Evolutionary conservation across 2,113 vertebrate genomes (phyloP), one percentile per base, ranked within the genome.

Genomic region (Menidia beryllina): DNA sequence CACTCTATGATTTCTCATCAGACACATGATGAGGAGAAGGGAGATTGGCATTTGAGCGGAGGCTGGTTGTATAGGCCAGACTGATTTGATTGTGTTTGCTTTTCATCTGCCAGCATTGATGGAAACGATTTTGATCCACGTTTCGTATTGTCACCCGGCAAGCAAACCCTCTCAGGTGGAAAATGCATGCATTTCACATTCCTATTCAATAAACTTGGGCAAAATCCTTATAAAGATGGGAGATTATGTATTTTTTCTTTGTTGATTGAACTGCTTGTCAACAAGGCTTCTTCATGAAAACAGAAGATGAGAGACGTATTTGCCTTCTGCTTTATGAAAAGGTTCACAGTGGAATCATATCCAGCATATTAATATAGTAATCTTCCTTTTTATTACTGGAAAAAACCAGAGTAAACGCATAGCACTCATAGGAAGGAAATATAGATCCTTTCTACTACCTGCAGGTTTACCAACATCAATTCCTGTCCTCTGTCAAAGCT

Each of bases 51-150:
- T 88, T 90, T 87, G 86, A 87, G 86, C 21, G 10, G 57, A 63
- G 75, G 64, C 82, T 81, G 79, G 60, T 81, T 71, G 77, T 83
- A 86, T 72, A 43, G 79, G 69, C 86, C 70, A 26, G 80, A 43
- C 77, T 88, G 86, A 92, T 91, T 91, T 91, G 86, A 91, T 91
- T 91, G 76, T 89, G 85, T 89, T 91, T 91, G 85, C 84, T 69
- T 91, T 91, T 90, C 90, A 88, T 91, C 88, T 86, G 79, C 82
- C 86, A 54, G 73, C 83, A 60, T 83, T 90, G 90, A 91, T 91
- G 91, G 85, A 88, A 90, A 86, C 19, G 69, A 86, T 90, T 90
- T 84, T 85, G 84, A 87, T 86, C 82, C 69, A 14, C 53, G 19
- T 30, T 67, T 73, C 17, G 55, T 65, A 65, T 84, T 88, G 87